Evolutionary conservation across 2,888 invertebrate species (phyloP), one percentile per base, ranked within the genome.

Genomic region (Rapana venosa): DNA sequence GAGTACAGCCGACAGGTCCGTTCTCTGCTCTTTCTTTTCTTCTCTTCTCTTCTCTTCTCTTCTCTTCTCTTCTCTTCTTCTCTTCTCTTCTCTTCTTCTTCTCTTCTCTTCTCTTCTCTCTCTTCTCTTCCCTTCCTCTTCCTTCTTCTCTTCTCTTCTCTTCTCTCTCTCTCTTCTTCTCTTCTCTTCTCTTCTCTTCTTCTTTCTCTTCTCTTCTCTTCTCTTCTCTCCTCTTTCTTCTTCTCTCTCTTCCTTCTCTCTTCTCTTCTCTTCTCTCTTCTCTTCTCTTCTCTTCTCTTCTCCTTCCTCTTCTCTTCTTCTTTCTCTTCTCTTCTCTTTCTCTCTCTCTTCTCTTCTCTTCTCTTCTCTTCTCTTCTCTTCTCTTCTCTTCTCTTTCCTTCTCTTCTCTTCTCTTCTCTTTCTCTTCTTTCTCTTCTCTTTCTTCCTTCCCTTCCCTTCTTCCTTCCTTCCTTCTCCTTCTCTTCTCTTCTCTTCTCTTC

Each of bases 1-100:
- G 95, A 95, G 91, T 95, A 95, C 91, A 95, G 94, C 90, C 92
- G 95, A 32, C 94, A 95, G 89, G 91, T 91, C 22, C 26, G 87
- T 47, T n/a, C n/a, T n/a, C n/a, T 26, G 26, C 70, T 70, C 70
- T 26, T n/a, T 70, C 70, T 26, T n/a, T 70, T n/a, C 8, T n/a
- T 70, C 70, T 26, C 70, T 70, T n/a, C 8, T n/a, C 26, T 2
- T 26, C 70, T 70, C 0, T 70, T 8, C 22, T n/a, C n/a, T n/a
- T n/a, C n/a, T n/a, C n/a, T n/a, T n/a, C n/a, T n/a, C n/a, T n/a
- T n/a, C n/a, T n/a, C n/a, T n/a, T n/a, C n/a, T n/a, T n/a, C n/a
- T n/a, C n/a, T n/a, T n/a, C n/a, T n/a, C n/a, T n/a, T n/a, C n/a
- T n/a, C n/a, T n/a, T n/a, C n/a, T n/a, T n/a, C n/a, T n/a, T n/a